Evolutionary conservation across 92 coral and sea anemone genomes (phyloP), one percentile per base, ranked within the genome.

Genomic region (Epizoanthus scotinus): DNA sequence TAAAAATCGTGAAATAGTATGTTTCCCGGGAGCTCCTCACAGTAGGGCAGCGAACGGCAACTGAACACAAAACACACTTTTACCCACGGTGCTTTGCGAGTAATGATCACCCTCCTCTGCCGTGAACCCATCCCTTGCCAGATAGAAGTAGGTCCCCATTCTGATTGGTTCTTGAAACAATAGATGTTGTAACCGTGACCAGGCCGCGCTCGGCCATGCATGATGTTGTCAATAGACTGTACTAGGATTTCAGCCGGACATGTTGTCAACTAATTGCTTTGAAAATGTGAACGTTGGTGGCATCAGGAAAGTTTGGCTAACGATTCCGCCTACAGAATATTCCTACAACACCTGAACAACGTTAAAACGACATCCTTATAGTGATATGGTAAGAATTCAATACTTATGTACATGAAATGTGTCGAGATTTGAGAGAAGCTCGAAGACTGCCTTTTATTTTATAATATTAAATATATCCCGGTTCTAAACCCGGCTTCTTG

Each of bases 321-420:
- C 17, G 31, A 19, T 0, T 5, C 38, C 5, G 13, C 15, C 38
- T 2, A 38, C 81, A 13, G 25, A 18, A 14, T 20, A 67, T 75
- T 75, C 53, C 49, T 75, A 58, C 21, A 15, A 14, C 13, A 59
- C 63, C 36, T 21, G 27, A 1, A 20, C 26, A 22, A 22, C 4
- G 52, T 60, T 26, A 40, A 60, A 27, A 13, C 6, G n/a, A 0
- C 18, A n/a, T 59, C 25, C 19, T 58, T 59, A 38, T 9, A 40
- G 53, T 75, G 81, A 75, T 59, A 75, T 75, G 81, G 81, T 75
- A 75, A 75, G 81, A 36, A 20, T 36, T 22, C 24, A 64, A 3
- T 64, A 25, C n/a, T n/a, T n/a, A n/a, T n/a, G n/a, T n/a, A n/a
- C n/a, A n/a, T n/a, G n/a, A n/a, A n/a, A n/a, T n/a, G 18, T 31